A percentile compares a stretch with the other conserved stretches of the same genome.
These are phyloP conservation scores for Cecidostiba fungosa DNA, from an alignment of 2,888 invertebrate species.

Conservation along the genomic window DNA sequence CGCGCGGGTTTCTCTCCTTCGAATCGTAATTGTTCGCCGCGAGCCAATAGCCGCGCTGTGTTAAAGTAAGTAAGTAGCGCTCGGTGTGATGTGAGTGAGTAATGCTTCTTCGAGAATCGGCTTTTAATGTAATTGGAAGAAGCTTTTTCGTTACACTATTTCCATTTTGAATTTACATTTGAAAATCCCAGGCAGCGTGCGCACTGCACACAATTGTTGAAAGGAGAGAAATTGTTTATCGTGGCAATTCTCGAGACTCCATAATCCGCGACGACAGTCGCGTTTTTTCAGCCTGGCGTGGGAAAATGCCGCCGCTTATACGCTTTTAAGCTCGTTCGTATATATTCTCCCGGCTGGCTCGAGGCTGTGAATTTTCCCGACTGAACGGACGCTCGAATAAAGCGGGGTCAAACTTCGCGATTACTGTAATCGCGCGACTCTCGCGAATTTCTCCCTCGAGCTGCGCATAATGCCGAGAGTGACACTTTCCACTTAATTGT, in stretches of 20 bases:
- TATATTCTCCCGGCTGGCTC: neutral
- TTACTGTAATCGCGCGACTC: slow-evolving; percentile 4
- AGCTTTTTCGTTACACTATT: neutral
- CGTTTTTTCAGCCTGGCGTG: neutral
- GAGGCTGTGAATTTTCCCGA: neutral
- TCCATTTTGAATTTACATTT: neutral
- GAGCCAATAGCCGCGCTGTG: slow-evolving; percentile 19
- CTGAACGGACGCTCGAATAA: neutral
- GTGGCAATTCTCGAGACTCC: neutral
- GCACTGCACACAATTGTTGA: neutral
- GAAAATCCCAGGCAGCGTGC: neutral
- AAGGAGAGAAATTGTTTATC: neutral
- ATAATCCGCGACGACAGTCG: neutral
- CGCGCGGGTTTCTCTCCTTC: neutral
- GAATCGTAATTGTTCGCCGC: slow-evolving; percentile 57
- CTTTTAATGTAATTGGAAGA: neutral
- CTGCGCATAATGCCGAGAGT: neutral
- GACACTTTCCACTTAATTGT: neutral
- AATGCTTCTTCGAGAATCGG: neutral
- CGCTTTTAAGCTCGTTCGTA: neutral
- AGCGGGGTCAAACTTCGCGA: neutral
- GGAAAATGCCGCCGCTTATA: neutral
- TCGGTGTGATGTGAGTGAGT: neutral
- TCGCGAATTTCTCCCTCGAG: neutral
- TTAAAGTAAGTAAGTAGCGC: slow-evolving; percentile 15